Percentiles rank a stretch among this genome's conserved stretches.
Conservation (phyloP, 2,113 vertebrate genomes). For the Sylvia atricapilla region DNA sequence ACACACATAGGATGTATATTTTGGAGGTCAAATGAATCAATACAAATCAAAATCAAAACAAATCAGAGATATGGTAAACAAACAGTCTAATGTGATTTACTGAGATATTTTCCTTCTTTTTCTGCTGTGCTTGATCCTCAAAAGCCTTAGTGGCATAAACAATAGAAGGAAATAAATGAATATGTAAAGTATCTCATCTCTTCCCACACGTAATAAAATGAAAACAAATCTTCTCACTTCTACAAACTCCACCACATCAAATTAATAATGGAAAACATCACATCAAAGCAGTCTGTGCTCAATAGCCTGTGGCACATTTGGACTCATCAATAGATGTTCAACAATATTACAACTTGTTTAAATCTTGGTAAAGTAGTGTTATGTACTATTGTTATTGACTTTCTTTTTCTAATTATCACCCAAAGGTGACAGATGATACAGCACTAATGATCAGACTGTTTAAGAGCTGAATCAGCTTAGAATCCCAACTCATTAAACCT, state of each 20-base stretch:
- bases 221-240: constrained; percentile 67
- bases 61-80: not conserved
- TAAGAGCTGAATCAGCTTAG: constrained; percentile 68
- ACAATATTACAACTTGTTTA: constrained; percentile 80
- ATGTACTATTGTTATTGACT: constrained; percentile 82
- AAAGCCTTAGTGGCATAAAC: not conserved
- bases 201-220: constrained; percentile 53
- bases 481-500: constrained; percentile 64
- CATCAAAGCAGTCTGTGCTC: constrained; percentile 71
- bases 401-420: constrained; percentile 82
- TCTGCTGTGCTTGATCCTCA: not conserved
- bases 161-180: not conserved
- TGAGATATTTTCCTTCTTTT: not conserved
- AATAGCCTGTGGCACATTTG: constrained; percentile 78
- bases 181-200: constrained; percentile 45
- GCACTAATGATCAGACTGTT: constrained; percentile 75
- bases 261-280: constrained; percentile 79
- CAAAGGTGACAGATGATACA: constrained; percentile 81
- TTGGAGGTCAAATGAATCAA: constrained; percentile 46
- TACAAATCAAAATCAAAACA: not conserved
- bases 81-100: not conserved
- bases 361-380: constrained; percentile 79
- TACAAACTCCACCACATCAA: constrained; percentile 70
- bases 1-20: not conserved
- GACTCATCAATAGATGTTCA: constrained; percentile 81